Evolutionary conservation across 2,797 vertebrate genomes (phyloP).

Genomic region (Rhabdomys pumilio): DNA sequence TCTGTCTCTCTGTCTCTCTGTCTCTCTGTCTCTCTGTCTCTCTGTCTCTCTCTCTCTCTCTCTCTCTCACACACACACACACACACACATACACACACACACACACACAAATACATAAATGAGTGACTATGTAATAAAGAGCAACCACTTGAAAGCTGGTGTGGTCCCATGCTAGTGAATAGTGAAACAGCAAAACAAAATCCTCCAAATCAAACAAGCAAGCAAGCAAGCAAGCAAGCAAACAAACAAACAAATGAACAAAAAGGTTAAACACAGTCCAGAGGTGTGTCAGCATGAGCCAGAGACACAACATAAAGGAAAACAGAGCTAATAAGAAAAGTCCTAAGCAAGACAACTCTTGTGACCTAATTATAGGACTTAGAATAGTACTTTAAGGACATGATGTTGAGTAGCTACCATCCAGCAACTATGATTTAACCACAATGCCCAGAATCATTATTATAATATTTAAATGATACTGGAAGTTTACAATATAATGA

Average conservation of each 20-base stretch:
- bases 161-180: neutral
- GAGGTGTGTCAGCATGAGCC: constrained; percentile 12
- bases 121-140: neutral
- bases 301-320: constrained; percentile 45
- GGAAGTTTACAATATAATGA: constrained; percentile 53
- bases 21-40: too few relatives aligned
- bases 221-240: neutral
- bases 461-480: constrained; percentile 59
- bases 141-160: neutral
- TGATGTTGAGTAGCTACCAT: constrained; percentile 69
- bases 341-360: constrained; percentile 57
- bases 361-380: constrained; percentile 79
- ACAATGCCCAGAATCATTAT: constrained; percentile 74
- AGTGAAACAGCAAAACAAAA: neutral
- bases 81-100: neutral
- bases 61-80: neutral
- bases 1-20: too few relatives aligned
- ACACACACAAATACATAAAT: neutral
- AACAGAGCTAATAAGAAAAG: constrained; percentile 65
- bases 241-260: neutral
- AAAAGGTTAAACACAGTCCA: neutral
- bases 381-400: constrained; percentile 65
- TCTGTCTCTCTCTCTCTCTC: too few relatives aligned
- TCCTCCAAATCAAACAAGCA: neutral
- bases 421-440: constrained; percentile 75